These are phyloP conservation scores for Acrobasis suavella DNA, from an alignment of 2,888 invertebrate genomes.

Conservation along the genomic window DNA sequence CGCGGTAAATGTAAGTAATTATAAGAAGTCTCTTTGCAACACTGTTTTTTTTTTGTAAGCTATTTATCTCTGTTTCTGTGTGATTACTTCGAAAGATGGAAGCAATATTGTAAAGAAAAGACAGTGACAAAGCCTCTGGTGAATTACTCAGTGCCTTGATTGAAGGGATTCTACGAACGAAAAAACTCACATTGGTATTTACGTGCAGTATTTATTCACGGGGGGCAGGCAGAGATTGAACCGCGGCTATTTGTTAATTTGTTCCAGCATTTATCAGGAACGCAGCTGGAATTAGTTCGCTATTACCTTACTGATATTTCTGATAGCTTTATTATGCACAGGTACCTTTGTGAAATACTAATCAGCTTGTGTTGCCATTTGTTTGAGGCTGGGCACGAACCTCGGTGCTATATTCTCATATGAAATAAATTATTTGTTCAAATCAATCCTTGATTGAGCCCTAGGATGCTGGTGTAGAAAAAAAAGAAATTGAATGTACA, in stretches of 20 bases:
- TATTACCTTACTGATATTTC: not conserved
- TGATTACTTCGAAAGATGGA: no score
- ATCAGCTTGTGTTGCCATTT: not conserved
- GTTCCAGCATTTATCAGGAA: slow-evolving; percentile 4
- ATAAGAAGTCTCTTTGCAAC: no score
- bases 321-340: not conserved
- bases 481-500: no score
- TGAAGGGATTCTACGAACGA: not conserved
- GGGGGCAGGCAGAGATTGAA: slow-evolving; percentile 17
- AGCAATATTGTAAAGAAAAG: no score
- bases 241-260: not conserved
- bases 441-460: no score
- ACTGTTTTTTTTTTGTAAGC: no score
- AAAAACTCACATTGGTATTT: not conserved
- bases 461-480: no score
- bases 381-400: not conserved
- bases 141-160: not conserved
- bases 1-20: no score
- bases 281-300: slow-evolving; percentile 1
- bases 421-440: no score
- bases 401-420: no score
- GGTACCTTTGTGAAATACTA: not conserved
- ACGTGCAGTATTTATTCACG: slow-evolving; percentile 7
- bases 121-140: no score
- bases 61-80: no score